Evolutionary conservation across 2,113 vertebrate genomes (phyloP).

Genomic region (rabbit (Oryctolagus cuniculus)): DNA sequence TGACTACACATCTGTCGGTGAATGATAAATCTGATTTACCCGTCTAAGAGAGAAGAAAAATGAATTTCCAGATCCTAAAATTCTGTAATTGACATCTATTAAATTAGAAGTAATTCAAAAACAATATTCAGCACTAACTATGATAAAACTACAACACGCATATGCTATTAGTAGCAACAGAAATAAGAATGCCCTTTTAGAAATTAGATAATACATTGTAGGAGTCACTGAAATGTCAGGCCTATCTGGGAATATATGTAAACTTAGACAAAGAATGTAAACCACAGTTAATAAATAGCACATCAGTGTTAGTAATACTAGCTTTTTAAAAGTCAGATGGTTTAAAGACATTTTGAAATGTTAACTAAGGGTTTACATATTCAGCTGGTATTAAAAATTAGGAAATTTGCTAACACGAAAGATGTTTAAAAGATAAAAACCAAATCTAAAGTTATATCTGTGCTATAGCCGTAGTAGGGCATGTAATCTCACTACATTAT

Average conservation of each 20-base stretch:
- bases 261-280: neutral
- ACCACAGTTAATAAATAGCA: constrained; percentile 30
- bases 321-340: neutral
- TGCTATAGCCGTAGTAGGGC: neutral
- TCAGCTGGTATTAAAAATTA: constrained; percentile 25
- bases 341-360: constrained; percentile 55
- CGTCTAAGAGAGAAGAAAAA: constrained; percentile 21
- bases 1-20: neutral
- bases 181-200: neutral
- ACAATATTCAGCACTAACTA: neutral
- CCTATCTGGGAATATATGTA: neutral
- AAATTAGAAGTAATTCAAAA: constrained; percentile 50
- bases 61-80: neutral
- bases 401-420: constrained; percentile 28
- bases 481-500: neutral
- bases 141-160: neutral
- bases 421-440: constrained; percentile 24
- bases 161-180: neutral
- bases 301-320: constrained; percentile 18
- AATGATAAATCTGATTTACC: neutral
- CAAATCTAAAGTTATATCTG: constrained; percentile 31
- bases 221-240: constrained; percentile 19
- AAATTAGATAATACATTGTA: no score
- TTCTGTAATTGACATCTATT: constrained; percentile 23
- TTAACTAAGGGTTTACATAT: constrained; percentile 10